Conservation (phyloP, 2,113 vertebrate genomes). For the Phalacrocorax pelagicus region DNA sequence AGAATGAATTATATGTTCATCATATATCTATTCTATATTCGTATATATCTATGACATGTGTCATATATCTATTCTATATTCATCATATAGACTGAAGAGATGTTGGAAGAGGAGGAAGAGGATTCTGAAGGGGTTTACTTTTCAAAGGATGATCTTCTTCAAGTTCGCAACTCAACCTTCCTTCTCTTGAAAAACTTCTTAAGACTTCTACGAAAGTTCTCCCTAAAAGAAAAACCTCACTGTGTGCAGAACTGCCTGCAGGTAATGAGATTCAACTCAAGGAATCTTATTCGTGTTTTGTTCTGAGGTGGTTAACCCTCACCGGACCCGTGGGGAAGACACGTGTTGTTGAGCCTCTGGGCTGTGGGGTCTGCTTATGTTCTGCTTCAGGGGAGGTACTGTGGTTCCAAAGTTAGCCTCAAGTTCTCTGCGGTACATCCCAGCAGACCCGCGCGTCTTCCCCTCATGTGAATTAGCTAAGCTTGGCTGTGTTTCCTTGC, state of each 20-base stretch:
- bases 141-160: conserved; percentile 78
- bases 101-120: conserved; percentile 73
- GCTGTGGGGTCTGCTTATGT: neutral
- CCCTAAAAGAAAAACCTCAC: conserved; percentile 83
- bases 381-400: neutral
- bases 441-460: neutral
- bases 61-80: too few relatives aligned
- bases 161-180: conserved; percentile 79
- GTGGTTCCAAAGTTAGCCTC: neutral
- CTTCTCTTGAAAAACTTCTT: conserved; percentile 83
- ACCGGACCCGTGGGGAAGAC: fast-evolving
- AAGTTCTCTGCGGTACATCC: neutral
- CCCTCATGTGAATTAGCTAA: neutral
- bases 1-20: too few relatives aligned
- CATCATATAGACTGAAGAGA: conserved; percentile 70
- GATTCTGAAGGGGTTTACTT: conserved; percentile 77
- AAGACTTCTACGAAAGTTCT: conserved; percentile 82
- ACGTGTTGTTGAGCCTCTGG: neutral
- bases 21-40: too few relatives aligned
- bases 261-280: conserved; percentile 65
- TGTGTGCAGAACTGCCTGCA: conserved; percentile 80
- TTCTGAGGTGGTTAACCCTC: neutral
- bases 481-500: conserved; percentile 33
- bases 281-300: neutral
- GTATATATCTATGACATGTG: too few relatives aligned